Evolutionary conservation across 2,797 vertebrate genomes (phyloP).

Genomic region (Pogonophryne albipinna): DNA sequence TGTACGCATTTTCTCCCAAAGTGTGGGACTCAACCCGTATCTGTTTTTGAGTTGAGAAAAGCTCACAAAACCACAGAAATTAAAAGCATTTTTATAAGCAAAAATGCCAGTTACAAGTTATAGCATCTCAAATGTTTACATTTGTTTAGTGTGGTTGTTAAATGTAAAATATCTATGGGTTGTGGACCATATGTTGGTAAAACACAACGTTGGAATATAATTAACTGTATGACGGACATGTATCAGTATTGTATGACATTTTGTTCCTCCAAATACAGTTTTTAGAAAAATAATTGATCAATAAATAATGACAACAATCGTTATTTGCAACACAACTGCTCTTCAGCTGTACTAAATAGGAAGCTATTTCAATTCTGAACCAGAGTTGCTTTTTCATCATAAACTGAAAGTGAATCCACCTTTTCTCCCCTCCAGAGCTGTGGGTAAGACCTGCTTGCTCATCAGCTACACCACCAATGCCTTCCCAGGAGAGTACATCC

Average conservation of each 20-base stretch:
- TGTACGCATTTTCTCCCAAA: neutral
- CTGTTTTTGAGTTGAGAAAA: neutral
- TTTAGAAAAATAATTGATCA: neutral
- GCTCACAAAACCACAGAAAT: neutral
- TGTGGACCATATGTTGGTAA: neutral
- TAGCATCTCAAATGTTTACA: neutral
- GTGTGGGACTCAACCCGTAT: neutral
- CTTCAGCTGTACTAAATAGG: neutral
- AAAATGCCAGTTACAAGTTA: neutral
- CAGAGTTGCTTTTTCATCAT: neutral
- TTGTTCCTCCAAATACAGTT: too few species aligned
- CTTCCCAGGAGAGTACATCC: slow-evolving; percentile 98
- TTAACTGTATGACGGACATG: too few species aligned
- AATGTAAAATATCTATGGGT: neutral
- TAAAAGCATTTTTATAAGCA: neutral
- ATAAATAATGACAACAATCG: neutral
- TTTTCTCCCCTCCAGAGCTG: slow-evolving; percentile 87
- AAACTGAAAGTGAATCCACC: neutral
- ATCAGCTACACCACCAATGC: slow-evolving; percentile 99
- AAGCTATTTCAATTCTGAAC: neutral
- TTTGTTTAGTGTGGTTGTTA: too few species aligned
- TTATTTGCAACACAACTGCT: neutral
- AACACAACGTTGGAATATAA: neutral
- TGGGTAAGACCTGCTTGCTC: slow-evolving; percentile 99
- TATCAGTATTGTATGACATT: too few species aligned